Evolutionary conservation across 2,797 vertebrate species (phyloP), one percentile per base, ranked within the genome.

Genomic region (Sciurus vulgaris): DNA sequence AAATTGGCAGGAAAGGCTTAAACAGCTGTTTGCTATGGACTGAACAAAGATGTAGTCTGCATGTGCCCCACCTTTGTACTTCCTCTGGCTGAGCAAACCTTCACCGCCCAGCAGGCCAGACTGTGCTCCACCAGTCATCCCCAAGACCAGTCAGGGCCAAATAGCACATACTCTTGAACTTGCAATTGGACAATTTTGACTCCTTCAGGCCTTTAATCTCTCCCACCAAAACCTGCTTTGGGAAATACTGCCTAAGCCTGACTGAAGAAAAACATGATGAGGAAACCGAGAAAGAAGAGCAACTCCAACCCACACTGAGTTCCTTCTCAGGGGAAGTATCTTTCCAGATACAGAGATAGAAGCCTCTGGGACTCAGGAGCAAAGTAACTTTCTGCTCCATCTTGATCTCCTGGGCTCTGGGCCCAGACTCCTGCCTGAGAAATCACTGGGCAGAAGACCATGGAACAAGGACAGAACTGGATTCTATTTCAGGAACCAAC

Each of bases 401-500:
- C 26, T 88, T 38, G 38, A 38, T 38, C 59, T 86, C 65, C 51
- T 89, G 33, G 74, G 63, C 30, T 94, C 77, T 56, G 10, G 49
- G 84, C 51, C 72, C 54, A 92, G 11, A 2, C 51, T 87, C 67
- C 12, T 18, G 3, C 18, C 38, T 85, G 14, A 88, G 26, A 59
- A 59, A 65, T 33, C 47, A 85, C 51, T 47, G 70, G 28, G 61
- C 63, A 88, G 67, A 95, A 89, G 41, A 12, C 54, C 9, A 54
- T 11, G 24, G 20, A 87, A 78, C 3, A 47, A 7, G 5, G 41
- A 28, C 44, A 84, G 24, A 76, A 78, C 0, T n/a, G 67, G 59
- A 74, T 82, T 86, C 65, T 86, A 95, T 73, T 95, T 96, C 96
- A 87, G 91, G 59, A 92, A 78, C 7, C 44, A 95, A 63, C 51